phyloP scores from a whole-genome alignment of 2,797 vertebrate species.

The Sebastolobus alascanus region DNA sequence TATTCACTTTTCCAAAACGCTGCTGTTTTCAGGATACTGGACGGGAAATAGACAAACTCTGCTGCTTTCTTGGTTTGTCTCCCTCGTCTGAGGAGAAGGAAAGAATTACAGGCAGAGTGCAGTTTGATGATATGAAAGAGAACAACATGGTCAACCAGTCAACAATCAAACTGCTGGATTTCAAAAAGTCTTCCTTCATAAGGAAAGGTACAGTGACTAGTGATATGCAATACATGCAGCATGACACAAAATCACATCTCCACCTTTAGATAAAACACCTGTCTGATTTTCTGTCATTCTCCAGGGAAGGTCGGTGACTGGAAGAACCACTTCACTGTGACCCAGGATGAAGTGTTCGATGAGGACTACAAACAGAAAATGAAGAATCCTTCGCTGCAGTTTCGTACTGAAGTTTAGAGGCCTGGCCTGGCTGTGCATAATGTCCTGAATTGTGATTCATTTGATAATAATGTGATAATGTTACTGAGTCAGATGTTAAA shows the following conservation, averaged over 20 bases:
- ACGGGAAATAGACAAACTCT: conserved; percentile 54
- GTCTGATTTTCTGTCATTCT: background rate
- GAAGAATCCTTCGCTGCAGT: background rate
- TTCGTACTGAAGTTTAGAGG: background rate
- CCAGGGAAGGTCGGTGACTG: conserved; percentile 1
- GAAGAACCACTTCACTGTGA: conserved; percentile 3
- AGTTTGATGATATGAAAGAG: conserved; percentile 88
- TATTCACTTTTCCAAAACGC: too few species aligned
- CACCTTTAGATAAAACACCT: background rate
- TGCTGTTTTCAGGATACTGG: conserved; percentile 45
- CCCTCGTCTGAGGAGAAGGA: conserved; percentile 71
- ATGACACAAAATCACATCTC: background rate
- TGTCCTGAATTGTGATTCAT: background rate
- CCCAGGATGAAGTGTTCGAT: background rate
- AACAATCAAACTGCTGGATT: conserved; percentile 49
- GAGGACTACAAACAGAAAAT: background rate
- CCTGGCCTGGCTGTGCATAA: background rate
- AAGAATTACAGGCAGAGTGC: conserved; percentile 71
- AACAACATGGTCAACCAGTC: conserved; percentile 50
- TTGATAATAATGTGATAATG: background rate
- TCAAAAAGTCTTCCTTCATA: conserved; percentile 86
- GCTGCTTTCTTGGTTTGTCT: conserved; percentile 58
- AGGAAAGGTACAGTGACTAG: conserved; percentile 85
- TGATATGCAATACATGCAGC: background rate
- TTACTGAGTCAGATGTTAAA: too few species aligned